Evolutionary conservation across 2,797 vertebrate species (phyloP), one percentile per base, ranked within the genome.

Genomic region (Podarcis lilfordi): DNA sequence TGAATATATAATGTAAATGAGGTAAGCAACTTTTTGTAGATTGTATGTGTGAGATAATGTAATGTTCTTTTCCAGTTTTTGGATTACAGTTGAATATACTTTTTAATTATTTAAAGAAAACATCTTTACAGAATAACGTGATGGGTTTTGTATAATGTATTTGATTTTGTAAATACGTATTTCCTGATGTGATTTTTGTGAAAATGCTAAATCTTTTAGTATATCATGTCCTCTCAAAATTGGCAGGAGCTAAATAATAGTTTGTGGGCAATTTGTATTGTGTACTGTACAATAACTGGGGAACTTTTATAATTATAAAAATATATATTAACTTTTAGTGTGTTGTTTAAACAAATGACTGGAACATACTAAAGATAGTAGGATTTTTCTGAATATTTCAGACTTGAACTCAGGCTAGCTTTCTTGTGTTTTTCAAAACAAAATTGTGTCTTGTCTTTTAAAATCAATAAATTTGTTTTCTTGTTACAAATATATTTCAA

Each of bases 331-430:
- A 99, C 98, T 98, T 98, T 99, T 99, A 99, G 99, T 99, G 98
- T 99, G 98, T 99, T 98, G 97, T 99, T 98, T 98, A 98, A 98
- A 98, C 97, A 97, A 97, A 97, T 97, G 97, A 98, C 98, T 98
- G 98, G 98, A 98, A 98, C 98, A 98, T 99, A 98, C 98, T 98
- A 98, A 98, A 98, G 98, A 99, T 98, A 98, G 98, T 99, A 99
- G 99, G 99, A 99, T 98, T 99, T 99, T 99, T 99, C 99, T 99
- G 98, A 99, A 99, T 99, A 99, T 99, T 99, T 99, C 99, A 99
- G 99, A 99, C 98, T 98, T 99, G 98, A 98, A 99, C 99, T 99
- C 99, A 99, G 98, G 99, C 99, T 99, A 99, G 99, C 98, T 99
- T 99, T 98, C 98, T 99, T 98, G 98, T 99, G 99, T 99, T 99